Base-by-base conservation (phyloP, 2,888 invertebrate species). In the Noctua fimbriata region DNA sequence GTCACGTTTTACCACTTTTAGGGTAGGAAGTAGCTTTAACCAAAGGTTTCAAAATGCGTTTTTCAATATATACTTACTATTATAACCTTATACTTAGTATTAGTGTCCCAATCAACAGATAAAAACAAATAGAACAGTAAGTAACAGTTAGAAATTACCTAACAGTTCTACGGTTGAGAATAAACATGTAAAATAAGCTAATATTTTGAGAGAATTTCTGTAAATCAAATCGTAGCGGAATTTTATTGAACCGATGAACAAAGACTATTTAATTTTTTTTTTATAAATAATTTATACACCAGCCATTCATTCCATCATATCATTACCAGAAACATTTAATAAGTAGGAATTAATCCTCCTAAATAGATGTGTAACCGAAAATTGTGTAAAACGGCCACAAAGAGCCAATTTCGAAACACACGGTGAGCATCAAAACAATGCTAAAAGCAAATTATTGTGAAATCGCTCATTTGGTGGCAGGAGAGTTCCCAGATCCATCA, bases 401-500 rank as follows among this genome's bases (percentile, higher is more conserved):
- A 78, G 74, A 78, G 58, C 75, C 28, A 75, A 79, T 83, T 70
- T 44, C 47, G 60, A 81, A 81, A 80, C 63, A 79, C 52, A 69
- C 77, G 69, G 79, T 79, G 72, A 76, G 69, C 83, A 79, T 83
- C 79, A 81, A 85, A 88, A 88, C 72, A 84, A 83, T 78, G 72
- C 83, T 82, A 82, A 86, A 79, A 83, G 81, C 83, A 67, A 80
- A 83, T 81, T 76, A 88, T 83, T 70, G 79, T 70, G 74, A 82
- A 88, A 88, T 78, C 80, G 73, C 74, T 87, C 77, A 88, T 83
- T 86, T 76, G 72, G 66, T 70, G 80, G 83, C 80, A 83, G 70
- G 86, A 78, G 76, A 86, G 81, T 75, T 72, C 78, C 79, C 84
- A 89, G 88, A 89, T 93, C 88, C 81, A 89, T 90, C 89, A 88